phyloP scores from a whole-genome alignment of 1,140 invertebrate genomes.

The Amyelois transitella region DNA sequence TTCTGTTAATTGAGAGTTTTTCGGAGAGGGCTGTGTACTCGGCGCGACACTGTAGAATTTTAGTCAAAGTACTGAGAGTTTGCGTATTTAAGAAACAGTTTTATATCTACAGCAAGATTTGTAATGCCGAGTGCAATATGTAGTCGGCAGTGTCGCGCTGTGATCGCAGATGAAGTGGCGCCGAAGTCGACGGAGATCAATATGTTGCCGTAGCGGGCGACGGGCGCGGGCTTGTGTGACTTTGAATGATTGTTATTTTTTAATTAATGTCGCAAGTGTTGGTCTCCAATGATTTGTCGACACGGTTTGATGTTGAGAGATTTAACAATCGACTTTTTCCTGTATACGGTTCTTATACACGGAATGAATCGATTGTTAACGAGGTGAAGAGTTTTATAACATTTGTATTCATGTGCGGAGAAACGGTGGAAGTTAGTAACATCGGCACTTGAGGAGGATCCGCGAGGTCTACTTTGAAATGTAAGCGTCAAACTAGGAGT shows the following conservation, averaged over 20 bases:
- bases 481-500: background rate
- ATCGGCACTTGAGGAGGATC: background rate
- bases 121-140: background rate
- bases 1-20: conserved; percentile 19
- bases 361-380: conserved; percentile 12
- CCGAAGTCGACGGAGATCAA: background rate
- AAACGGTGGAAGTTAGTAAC: conserved; percentile 14
- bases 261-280: background rate
- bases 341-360: background rate
- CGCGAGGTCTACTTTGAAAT: background rate
- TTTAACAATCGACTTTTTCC: conserved; percentile 9
- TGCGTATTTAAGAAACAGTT: background rate
- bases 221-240: background rate
- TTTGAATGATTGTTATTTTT: background rate
- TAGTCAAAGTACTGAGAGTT: background rate
- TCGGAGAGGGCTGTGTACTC: background rate
- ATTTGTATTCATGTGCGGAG: conserved; percentile 21
- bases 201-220: background rate
- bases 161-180: background rate
- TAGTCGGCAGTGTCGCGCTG: background rate
- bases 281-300: background rate
- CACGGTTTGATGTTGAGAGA: background rate
- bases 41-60: background rate
- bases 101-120: background rate
- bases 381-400: conserved; percentile 17